A percentile compares a stretch with the other conserved stretches of the same genome.
Evolutionary conservation across 2,797 vertebrate species (phyloP).

Genomic region (Coreius guichenoti): DNA sequence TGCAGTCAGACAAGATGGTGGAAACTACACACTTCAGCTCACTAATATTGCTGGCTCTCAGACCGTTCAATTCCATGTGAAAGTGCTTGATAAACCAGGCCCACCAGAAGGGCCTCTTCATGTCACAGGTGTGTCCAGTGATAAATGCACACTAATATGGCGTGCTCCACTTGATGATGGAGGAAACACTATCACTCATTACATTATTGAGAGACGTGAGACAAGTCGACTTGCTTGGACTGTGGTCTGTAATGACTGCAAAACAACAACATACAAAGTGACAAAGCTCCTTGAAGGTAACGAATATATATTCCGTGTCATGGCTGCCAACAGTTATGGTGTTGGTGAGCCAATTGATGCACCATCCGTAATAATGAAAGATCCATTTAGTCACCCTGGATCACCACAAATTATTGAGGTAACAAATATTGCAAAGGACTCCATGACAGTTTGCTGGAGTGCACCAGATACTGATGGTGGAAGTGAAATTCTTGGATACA

Average conservation of each 20-base stretch:
- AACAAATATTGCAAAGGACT: conserved; percentile 90
- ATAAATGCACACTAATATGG: conserved; percentile 93
- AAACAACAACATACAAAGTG: conserved; percentile 88
- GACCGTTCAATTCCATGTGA: conserved; percentile 87
- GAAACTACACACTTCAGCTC: conserved; percentile 89
- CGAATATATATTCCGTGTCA: conserved; percentile 96
- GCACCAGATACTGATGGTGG: conserved; percentile 92
- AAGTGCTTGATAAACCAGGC: conserved; percentile 92
- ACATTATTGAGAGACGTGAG: conserved; percentile 95
- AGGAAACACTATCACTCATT: conserved; percentile 91
- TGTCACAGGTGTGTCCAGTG: conserved; percentile 89
- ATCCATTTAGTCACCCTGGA: conserved; percentile 91
- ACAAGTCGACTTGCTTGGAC: conserved; percentile 97
- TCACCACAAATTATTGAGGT: conserved; percentile 91
- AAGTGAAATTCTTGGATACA: conserved; percentile 91
- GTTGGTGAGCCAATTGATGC: conserved; percentile 89
- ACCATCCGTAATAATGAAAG: conserved; percentile 88
- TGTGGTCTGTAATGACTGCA: conserved; percentile 86
- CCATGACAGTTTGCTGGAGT: conserved; percentile 95
- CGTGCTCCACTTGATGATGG: conserved; percentile 91
- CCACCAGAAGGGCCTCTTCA: conserved; percentile 89
- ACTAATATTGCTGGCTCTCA: conserved; percentile 92
- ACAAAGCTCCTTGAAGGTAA: conserved; percentile 96
- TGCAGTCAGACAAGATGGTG: conserved; percentile 89
- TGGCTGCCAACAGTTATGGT: conserved; percentile 94